Evolutionary conservation across 2,888 invertebrate species (phyloP).

Genomic region (Myathropa florea): DNA sequence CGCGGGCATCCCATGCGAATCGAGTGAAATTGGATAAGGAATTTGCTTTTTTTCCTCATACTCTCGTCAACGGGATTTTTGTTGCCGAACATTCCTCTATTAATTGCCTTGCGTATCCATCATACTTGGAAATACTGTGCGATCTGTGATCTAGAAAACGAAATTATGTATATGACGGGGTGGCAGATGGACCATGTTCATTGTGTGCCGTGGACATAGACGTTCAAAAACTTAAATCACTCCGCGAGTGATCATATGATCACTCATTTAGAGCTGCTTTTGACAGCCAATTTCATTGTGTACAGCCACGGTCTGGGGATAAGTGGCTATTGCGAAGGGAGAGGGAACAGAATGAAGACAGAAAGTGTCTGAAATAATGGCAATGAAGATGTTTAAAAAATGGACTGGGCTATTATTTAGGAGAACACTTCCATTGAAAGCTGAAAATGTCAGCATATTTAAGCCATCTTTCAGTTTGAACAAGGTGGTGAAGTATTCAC

Average conservation of each 20-base stretch:
- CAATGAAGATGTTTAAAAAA: background rate
- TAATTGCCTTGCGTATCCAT: background rate
- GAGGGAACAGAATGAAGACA: background rate
- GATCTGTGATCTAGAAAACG: background rate
- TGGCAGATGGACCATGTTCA: constrained; percentile 10
- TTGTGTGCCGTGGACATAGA: background rate
- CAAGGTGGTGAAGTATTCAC: background rate
- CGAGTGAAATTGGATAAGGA: constrained; percentile 26
- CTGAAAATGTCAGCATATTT: too few relatives aligned
- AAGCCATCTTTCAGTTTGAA: background rate
- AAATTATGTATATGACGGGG: background rate
- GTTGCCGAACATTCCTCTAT: background rate
- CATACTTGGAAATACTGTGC: background rate
- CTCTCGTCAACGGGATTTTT: background rate
- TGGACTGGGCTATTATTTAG: background rate
- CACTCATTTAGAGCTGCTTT: background rate
- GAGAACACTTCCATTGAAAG: background rate
- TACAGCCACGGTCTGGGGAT: background rate
- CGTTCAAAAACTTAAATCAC: background rate
- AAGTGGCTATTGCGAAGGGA: background rate
- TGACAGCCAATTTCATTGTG: background rate
- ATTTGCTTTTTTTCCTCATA: constrained; percentile 4
- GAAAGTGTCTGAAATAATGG: background rate
- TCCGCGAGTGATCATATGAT: background rate
- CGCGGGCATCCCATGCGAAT: constrained; percentile 11